These are phyloP conservation scores for Drosophila fungiperda DNA, from an alignment of 2,888 invertebrate genomes.

Conservation along the genomic window DNA sequence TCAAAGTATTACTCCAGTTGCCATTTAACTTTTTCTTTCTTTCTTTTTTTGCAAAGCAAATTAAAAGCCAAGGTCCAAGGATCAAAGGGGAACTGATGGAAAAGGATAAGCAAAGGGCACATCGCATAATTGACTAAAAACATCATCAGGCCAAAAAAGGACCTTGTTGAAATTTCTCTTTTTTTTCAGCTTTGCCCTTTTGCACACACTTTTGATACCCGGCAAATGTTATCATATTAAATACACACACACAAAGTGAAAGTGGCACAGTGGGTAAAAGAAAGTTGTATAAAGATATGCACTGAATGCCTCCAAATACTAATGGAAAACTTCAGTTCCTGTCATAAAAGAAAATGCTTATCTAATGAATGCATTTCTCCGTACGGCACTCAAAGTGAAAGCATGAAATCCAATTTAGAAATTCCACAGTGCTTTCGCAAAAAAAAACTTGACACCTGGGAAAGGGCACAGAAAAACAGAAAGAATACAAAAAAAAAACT, in stretches of 20 bases:
- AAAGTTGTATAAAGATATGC: not conserved
- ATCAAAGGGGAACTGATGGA: constrained; percentile 54
- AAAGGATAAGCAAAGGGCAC: constrained; percentile 22
- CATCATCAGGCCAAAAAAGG: constrained; percentile 54
- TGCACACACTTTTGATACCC: constrained; percentile 12
- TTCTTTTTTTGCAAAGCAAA: constrained; percentile 45
- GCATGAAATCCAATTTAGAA: not conserved
- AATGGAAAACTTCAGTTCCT: not conserved
- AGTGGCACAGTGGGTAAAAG: constrained; percentile 38
- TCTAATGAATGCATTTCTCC: not conserved
- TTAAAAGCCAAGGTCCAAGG: constrained; percentile 61
- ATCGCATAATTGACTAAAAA: constrained; percentile 73
- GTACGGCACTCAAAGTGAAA: not conserved
- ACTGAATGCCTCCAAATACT: not conserved
- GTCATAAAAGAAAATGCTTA: not conserved
- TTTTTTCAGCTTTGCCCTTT: constrained; percentile 4
- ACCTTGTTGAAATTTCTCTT: constrained; percentile 23
- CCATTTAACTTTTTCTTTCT: constrained; percentile 32
- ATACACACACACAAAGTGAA: constrained; percentile 21
- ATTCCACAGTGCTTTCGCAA: constrained; percentile 22
- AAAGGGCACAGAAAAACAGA: not conserved
- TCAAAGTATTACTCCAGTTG: constrained; percentile 53
- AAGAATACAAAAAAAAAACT: not conserved
- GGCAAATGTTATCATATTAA: constrained; percentile 46
- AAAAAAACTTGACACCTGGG: constrained; percentile 22